Evolutionary conservation across 2,888 invertebrate genomes (phyloP), one percentile per base, ranked within the genome.

Genomic region (Pseudococcus jackbeardsleyi): DNA sequence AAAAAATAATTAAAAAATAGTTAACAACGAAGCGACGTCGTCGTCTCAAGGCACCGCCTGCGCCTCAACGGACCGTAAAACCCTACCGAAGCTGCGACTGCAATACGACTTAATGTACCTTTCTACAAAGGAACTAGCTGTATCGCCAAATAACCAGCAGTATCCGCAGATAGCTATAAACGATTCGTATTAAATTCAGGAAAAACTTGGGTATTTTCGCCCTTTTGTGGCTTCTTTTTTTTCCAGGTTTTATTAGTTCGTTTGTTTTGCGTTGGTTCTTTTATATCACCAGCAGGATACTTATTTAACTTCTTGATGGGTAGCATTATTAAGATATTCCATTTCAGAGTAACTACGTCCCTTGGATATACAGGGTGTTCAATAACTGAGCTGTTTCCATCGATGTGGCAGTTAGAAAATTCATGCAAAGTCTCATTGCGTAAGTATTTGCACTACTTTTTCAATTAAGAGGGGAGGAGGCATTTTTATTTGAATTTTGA

Each of bases 1-100:
- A 72, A 33, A 72, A 72, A 72, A 72, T 72, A 72, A 72, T 72
- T 72, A 72, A 72, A 72, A 72, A 72, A 33, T 72, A 33, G 68
- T 72, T 72, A 72, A 72, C 33, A 72, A 72, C 26, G 26, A 26
- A 19, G 15, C 26, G 26, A 64, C 3, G 6, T 11, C 26, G 68
- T 33, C n/a, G 6, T 59, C 19, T 59, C 19, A 11, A 9, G 59
- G 5, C 59, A 19, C 26, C 26, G 26, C 19, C 19, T 59, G 1
- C 26, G 26, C 19, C 19, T 59, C 19, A 59, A 33, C 68, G 15
- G 68, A 72, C 33, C 33, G 68, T 72, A 72, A 72, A 72, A 72
- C 5, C 19, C 59, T 7, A 5, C 19, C 26, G 26, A 33, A 19
- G 5, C 59, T 19, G 0, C n/a, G 59, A 59, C n/a, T 59, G 59